Evolutionary conservation across 1,140 invertebrate species (phyloP), one percentile per base, ranked within the genome.

Genomic region (Drosophila sproati): DNA sequence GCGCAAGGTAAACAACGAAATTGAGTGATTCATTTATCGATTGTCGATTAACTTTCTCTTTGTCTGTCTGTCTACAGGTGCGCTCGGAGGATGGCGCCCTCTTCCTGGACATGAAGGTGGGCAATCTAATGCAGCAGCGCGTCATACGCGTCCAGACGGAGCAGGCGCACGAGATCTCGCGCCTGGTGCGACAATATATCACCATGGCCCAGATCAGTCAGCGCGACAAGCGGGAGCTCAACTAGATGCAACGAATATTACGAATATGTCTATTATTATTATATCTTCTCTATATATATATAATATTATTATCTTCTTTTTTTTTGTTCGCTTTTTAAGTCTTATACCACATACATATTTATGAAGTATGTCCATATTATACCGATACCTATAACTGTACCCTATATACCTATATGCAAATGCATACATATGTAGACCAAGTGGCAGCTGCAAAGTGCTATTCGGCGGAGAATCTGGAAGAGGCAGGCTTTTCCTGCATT

Each of bases 61-160:
- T 12, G 0, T 20, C 1, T 20, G 20, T 20, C 31, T 6, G 5
- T 31, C 50, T 71, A 43, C 75, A 95, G 94, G 95, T 95, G 35
- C 93, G 95, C 75, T 98, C 97, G 1, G 98, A 99, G 91, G 97
- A 98, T 92, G 98, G 98, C 34, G 96, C 97, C 1, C 94, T 99
- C 52, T 99, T 97, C 93, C 94, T 99, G 91, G 98, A 99, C 93
- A 97, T 99, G 96, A 99, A 99, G 93, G 97, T 97, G 91, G 98
- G 98, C 20, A 99, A 98, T 92, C 93, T 99, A 78, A 97, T 99
- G 95, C 97, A 98, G 89, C 98, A 99, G 93, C 95, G 98, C 71
- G 98, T 99, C 70, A 98, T 98, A 29, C 94, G 98, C 79, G 95
- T 99, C 67, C 98, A 99, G 92, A 99, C 98, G 2, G 98, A 99